These are phyloP conservation scores for Notoglanidium macrostoma DNA, from an alignment of 2,797 vertebrate genomes.

Conservation along the genomic window DNA sequence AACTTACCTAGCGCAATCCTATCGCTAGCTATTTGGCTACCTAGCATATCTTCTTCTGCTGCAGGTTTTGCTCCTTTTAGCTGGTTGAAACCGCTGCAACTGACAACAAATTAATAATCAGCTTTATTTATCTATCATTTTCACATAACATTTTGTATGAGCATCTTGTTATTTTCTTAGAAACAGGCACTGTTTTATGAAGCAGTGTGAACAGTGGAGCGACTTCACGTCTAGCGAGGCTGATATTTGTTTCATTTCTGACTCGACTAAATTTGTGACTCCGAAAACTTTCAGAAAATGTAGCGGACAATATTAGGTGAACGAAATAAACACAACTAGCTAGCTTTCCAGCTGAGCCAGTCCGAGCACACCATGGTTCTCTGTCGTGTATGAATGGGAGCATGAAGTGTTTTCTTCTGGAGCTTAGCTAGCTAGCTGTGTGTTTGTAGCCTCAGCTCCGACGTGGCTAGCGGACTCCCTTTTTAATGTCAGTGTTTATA, in stretches of 20 bases:
- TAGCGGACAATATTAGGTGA: not conserved
- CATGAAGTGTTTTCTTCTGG: conserved; percentile 31
- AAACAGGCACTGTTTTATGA: not conserved
- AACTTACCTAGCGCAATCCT: not conserved
- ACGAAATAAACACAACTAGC: not conserved
- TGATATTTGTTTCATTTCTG: not conserved
- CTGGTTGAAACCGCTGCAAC: not conserved
- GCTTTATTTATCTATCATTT: not conserved
- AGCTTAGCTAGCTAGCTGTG: conserved; percentile 34
- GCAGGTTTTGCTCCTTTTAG: not conserved
- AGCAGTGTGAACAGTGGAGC: conserved; percentile 5
- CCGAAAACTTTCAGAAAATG: conserved; percentile 15
- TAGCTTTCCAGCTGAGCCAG: not conserved
- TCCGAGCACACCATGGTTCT: conserved; percentile 20
- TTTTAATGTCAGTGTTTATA: conserved; percentile 33
- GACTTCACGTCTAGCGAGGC: not conserved
- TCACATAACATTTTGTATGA: not conserved
- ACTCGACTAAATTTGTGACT: not conserved
- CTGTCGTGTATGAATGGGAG: conserved; percentile 31
- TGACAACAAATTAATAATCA: not conserved
- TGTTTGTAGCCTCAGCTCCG: conserved; percentile 21
- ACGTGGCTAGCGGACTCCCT: conserved; percentile 32
- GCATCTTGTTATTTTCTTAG: not conserved
- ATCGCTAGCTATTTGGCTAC: conserved; percentile 30
- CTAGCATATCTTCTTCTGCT: conserved; percentile 17